Base-by-base conservation (phyloP, 1,140 invertebrate species). In the Drosophila setifemur region DNA sequence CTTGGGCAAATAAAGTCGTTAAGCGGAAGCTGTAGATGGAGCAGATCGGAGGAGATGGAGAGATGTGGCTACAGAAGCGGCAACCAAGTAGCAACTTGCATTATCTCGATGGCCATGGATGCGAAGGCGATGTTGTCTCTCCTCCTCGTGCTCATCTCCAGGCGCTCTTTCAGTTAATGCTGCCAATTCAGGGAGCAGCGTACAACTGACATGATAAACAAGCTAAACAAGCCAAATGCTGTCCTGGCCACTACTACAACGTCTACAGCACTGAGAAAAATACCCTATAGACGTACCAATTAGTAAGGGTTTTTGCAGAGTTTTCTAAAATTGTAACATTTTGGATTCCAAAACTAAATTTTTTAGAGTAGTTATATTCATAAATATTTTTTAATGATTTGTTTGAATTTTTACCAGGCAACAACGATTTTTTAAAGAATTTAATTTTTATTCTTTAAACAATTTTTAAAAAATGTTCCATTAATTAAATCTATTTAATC, bases 161-260 rank as follows among this genome's bases (percentile, higher is more conserved):
- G 25, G 6, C 16, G 12, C 26, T 28, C 29, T 52, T 42, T 29
- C 42, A 73, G 71, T 85, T 86, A 86, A 79, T 79, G 67, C 75
- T 85, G 79, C 81, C 81, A 85, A 85, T 85, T 83, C 81, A 55
- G 68, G 42, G 26, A 72, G 33, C 47, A 72, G 43, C 37, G 29
- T 72, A 72, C 69, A 53, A 72, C 48, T 85, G 81, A 85, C 79
- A 86, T 43, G 79, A 85, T 85, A 86, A 85, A 85, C 79, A 85
- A 72, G 79, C 81, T 61, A 44, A 49, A 71, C 55, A 42, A 42
- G 63, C 63, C 45, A 31, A 39, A 54, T 73, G 49, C 23, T 31
- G 29, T 49, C 29, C 60, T 49, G 25, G 48, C 35, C 39, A 63
- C 33, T 50, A 28, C 39, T 18, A 25, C 33, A 14, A 43, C 25